These are phyloP conservation scores for Sphinx pinastri DNA, from an alignment of 2,888 invertebrate genomes.

Conservation along the genomic window DNA sequence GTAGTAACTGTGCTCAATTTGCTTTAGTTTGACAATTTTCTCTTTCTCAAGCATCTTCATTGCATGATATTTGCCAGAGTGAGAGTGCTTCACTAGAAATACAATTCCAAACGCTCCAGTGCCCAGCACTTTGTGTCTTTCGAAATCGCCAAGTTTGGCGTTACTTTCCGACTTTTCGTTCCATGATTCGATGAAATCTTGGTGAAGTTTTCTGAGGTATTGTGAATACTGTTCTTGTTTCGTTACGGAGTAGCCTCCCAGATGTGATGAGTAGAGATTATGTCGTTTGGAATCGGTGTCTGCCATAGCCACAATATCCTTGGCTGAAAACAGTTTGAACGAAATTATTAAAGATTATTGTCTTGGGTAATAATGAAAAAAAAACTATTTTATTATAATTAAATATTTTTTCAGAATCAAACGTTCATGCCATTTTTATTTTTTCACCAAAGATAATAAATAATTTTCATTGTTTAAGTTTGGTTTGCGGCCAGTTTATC, in stretches of 20 bases:
- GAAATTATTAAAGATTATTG: too few species aligned
- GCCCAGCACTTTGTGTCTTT: constrained; percentile 89
- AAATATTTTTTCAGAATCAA: too few species aligned
- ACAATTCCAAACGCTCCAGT: constrained; percentile 96
- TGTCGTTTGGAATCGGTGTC: constrained; percentile 45
- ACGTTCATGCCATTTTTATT: too few species aligned
- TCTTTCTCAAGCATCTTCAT: constrained; percentile 95
- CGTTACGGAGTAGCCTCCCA: constrained; percentile 57
- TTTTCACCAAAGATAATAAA: too few species aligned
- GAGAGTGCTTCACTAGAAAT: constrained; percentile 86
- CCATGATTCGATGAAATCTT: constrained; percentile 74
- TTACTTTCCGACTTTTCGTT: constrained; percentile 56
- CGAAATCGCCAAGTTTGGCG: constrained; percentile 85
- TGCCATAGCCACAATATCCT: constrained; percentile 44
- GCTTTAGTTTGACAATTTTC: constrained; percentile 93
- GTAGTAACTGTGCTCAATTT: constrained; percentile 93
- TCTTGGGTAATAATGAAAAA: too few species aligned
- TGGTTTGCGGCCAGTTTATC: too few species aligned
- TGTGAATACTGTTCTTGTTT: constrained; percentile 67
- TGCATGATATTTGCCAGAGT: constrained; percentile 87
- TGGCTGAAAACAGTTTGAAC: constrained; percentile 34
- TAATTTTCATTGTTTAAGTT: too few species aligned
- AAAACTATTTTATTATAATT: too few species aligned
- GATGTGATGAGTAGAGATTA: constrained; percentile 36
- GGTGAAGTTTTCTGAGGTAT: constrained; percentile 64